Percentiles rank a stretch among this genome's conserved stretches.
Evolutionary conservation across 2,113 vertebrate species (phyloP).

Genomic region (Egretta garzetta): DNA sequence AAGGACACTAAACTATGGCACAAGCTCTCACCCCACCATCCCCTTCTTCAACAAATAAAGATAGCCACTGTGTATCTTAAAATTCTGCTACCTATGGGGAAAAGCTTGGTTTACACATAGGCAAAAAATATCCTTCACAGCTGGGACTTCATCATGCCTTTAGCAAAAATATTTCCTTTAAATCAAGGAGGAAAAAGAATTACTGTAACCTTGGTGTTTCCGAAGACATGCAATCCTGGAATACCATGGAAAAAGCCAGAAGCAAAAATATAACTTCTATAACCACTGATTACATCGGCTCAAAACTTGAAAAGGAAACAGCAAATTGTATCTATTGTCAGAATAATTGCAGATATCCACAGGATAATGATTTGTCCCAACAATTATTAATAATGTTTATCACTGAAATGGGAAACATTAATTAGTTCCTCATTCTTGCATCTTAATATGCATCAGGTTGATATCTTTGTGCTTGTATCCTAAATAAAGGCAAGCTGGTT

Average conservation of each 20-base stretch:
- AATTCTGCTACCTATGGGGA: not conserved
- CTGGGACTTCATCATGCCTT: not conserved
- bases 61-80: not conserved
- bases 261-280: not conserved
- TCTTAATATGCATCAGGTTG: not conserved
- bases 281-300: not conserved
- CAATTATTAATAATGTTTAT: not conserved
- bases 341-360: not conserved
- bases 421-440: not conserved
- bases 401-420: not conserved
- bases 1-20: not conserved
- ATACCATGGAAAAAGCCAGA: not conserved
- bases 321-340: not conserved
- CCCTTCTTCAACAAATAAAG: not conserved
- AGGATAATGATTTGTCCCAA: not conserved
- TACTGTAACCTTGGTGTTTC: not conserved
- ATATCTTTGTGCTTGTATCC: not conserved
- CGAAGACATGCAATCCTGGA: not conserved
- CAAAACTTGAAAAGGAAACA: not conserved
- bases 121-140: not conserved
- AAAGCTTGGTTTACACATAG: not conserved
- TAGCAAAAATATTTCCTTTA: constrained; percentile 1
- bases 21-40: not conserved
- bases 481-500: not conserved
- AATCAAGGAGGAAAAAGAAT: not conserved